Evolutionary conservation across 2,888 invertebrate genomes (phyloP).

Genomic region (Xanthorhoe designata): DNA sequence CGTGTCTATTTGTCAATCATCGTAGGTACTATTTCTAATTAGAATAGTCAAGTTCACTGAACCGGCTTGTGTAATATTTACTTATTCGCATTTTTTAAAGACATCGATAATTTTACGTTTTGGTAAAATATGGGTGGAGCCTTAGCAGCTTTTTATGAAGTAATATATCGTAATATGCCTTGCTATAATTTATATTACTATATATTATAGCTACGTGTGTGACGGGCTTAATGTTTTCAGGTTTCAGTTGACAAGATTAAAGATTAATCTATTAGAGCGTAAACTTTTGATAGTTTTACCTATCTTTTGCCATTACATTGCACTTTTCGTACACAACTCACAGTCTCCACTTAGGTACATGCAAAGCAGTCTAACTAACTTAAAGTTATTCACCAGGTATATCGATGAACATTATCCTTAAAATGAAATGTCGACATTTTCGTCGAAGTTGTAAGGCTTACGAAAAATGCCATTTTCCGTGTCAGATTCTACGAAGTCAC

Average conservation of each 20-base stretch:
- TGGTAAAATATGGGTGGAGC: background rate
- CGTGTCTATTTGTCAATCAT: background rate
- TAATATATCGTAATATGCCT: too few relatives aligned
- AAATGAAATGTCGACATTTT: background rate
- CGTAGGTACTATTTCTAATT: background rate
- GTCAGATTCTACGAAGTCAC: background rate
- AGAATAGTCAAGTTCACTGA: background rate
- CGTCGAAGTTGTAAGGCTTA: background rate
- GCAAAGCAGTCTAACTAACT: too few relatives aligned
- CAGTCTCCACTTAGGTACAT: too few relatives aligned
- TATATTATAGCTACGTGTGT: too few relatives aligned
- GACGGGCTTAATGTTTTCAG: too few relatives aligned
- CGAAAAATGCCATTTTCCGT: slow-evolving; percentile 1
- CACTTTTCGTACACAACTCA: too few relatives aligned
- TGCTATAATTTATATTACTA: too few relatives aligned
- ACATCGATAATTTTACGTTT: background rate
- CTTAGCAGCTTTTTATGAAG: too few relatives aligned
- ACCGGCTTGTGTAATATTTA: background rate
- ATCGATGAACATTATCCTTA: background rate
- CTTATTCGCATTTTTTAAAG: background rate
- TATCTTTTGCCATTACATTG: too few relatives aligned
- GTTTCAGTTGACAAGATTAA: too few relatives aligned
- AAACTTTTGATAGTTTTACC: too few relatives aligned
- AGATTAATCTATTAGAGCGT: too few relatives aligned
- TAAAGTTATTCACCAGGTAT: background rate